These are phyloP conservation scores for Pedetes capensis DNA, from an alignment of 2,113 vertebrate genomes.

Conservation along the genomic window DNA sequence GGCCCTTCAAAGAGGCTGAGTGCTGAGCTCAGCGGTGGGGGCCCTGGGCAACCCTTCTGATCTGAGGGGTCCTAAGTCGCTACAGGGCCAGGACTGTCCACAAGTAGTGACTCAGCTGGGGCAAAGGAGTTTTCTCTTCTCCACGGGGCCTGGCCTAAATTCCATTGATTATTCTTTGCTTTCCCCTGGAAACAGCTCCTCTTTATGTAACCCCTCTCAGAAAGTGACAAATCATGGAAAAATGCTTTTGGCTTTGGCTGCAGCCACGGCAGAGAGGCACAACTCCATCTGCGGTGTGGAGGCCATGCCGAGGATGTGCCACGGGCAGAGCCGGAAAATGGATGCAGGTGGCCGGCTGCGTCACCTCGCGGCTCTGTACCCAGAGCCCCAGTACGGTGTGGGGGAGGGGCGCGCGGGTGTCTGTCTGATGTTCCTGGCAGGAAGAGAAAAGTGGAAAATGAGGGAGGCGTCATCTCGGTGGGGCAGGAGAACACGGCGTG, in stretches of 20 bases:
- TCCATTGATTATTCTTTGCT: constrained; percentile 47
- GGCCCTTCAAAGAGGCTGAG: neutral
- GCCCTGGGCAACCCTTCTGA: neutral
- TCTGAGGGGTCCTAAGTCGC: neutral
- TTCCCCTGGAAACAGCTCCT: constrained; percentile 57
- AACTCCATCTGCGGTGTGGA: neutral
- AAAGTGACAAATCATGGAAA: constrained; percentile 61
- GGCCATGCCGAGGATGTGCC: neutral
- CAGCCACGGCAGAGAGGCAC: constrained; percentile 45
- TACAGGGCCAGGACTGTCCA: neutral
- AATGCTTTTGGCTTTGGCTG: constrained; percentile 45
- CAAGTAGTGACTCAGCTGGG: neutral
- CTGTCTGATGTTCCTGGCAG: constrained; percentile 19
- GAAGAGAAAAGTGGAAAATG: constrained; percentile 29
- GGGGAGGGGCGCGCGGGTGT: accelerated
- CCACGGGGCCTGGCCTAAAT: constrained; percentile 40
- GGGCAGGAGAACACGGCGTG: constrained; percentile 49
- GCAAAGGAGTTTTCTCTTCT: constrained; percentile 7
- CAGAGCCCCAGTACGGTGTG: neutral
- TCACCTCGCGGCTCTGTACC: neutral
- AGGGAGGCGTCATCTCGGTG: constrained; percentile 6
- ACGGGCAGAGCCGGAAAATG: constrained; percentile 41
- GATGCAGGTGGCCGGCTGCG: constrained; percentile 65
- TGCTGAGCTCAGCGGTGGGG: neutral
- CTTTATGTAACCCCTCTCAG: constrained; percentile 63